Evolutionary conservation across 2,797 vertebrate species (phyloP).

Genomic region (Crocidura indochinensis): DNA sequence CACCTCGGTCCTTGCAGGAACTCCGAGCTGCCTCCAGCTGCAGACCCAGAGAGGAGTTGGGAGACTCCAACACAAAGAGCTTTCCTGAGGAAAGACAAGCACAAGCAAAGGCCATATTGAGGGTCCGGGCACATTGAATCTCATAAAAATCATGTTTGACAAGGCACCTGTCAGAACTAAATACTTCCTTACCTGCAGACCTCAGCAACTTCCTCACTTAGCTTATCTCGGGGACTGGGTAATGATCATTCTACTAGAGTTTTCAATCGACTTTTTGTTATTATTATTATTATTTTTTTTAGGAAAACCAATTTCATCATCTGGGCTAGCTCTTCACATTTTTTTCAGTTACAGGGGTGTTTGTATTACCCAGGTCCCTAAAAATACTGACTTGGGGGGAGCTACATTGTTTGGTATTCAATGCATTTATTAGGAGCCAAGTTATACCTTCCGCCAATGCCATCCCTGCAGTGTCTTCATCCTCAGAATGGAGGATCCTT

Average conservation of each 20-base stretch:
- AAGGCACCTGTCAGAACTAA: neutral
- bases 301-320: neutral
- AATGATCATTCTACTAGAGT: neutral
- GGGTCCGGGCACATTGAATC: neutral
- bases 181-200: neutral
- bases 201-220: fast-evolving
- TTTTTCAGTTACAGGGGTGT: slow-evolving; percentile 8
- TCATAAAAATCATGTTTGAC: neutral
- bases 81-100: slow-evolving; percentile 91
- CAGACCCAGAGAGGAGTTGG: slow-evolving; percentile 90
- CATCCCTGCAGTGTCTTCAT: too few species aligned
- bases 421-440: neutral
- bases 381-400: neutral
- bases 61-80: slow-evolving; percentile 93
- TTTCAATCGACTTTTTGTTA: neutral
- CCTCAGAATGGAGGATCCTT: neutral
- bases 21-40: slow-evolving; percentile 90
- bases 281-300: neutral
- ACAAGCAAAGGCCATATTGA: neutral
- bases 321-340: neutral
- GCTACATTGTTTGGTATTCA: neutral
- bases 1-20: slow-evolving; percentile 89
- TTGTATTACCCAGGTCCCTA: neutral
- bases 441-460: neutral
- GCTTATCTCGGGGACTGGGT: neutral